Percentiles rank a stretch among this genome's conserved stretches.
These are phyloP conservation scores for Drosophila putrida DNA, from an alignment of 2,888 invertebrate species.

Conservation along the genomic window DNA sequence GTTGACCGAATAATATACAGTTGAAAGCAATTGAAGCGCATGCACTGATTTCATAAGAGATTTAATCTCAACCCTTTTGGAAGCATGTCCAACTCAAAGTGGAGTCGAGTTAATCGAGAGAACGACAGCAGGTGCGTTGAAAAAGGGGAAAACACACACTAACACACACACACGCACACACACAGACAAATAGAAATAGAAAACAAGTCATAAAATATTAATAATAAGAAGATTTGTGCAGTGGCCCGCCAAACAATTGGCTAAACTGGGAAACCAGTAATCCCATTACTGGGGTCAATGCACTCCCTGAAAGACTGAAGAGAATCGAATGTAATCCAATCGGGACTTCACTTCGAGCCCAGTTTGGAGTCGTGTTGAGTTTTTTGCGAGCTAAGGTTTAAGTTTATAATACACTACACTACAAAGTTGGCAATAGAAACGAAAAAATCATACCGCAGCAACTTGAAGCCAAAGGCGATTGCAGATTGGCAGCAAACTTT, in stretches of 20 bases:
- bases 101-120: neutral
- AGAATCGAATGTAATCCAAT: slow-evolving; percentile 45
- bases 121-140: slow-evolving; percentile 7
- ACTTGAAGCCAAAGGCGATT: slow-evolving; percentile 18
- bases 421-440: slow-evolving; percentile 27
- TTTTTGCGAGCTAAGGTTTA: slow-evolving; percentile 19
- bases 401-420: slow-evolving; percentile 44
- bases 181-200: slow-evolving; percentile 3
- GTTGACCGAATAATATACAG: slow-evolving; percentile 62
- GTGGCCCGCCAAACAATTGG: slow-evolving; percentile 57
- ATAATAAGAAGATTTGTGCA: slow-evolving; percentile 73
- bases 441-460: slow-evolving; percentile 45
- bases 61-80: slow-evolving; percentile 56
- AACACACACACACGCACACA: slow-evolving; percentile 9
- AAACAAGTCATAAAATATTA: slow-evolving; percentile 75
- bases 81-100: slow-evolving; percentile 14
- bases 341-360: slow-evolving; percentile 36
- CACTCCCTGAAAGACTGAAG: slow-evolving; percentile 42
- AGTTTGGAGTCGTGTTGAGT: slow-evolving; percentile 27
- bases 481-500: slow-evolving; percentile 37
- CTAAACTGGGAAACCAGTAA: slow-evolving; percentile 73
- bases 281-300: slow-evolving; percentile 78
- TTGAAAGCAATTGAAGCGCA: slow-evolving; percentile 72
- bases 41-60: slow-evolving; percentile 72
- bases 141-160: neutral